phyloP scores from a whole-genome alignment of 53 echinoderm and acorn worm species.

The Patiria pectinifera region DNA sequence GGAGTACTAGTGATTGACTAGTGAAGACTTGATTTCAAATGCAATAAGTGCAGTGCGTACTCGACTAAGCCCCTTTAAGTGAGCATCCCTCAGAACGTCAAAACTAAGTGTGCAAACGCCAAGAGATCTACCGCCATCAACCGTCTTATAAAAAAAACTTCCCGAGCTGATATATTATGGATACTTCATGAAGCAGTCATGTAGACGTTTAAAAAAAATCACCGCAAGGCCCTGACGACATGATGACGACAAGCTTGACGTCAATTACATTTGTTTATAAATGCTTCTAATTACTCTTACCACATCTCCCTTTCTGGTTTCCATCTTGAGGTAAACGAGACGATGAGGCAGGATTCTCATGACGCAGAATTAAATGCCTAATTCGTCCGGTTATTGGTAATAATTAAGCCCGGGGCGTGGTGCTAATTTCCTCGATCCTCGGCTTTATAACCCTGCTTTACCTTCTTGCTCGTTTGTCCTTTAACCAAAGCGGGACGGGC shows the following conservation, averaged over 20 bases:
- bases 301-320: background rate
- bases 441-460: too few species aligned
- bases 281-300: background rate
- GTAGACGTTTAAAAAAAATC: background rate
- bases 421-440: background rate
- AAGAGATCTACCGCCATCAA: too few species aligned
- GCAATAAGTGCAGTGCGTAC: too few species aligned
- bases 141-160: too few species aligned
- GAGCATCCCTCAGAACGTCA: too few species aligned
- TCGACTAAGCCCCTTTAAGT: too few species aligned
- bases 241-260: too few species aligned
- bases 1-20: too few species aligned
- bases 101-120: too few species aligned
- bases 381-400: slow-evolving; percentile 26
- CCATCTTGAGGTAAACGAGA: background rate
- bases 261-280: too few species aligned
- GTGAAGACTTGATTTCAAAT: too few species aligned
- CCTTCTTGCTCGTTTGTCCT: background rate
- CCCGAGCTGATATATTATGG: too few species aligned
- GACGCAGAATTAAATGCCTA: slow-evolving; percentile 7
- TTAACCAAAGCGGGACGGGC: background rate
- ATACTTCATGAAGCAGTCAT: background rate
- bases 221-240: background rate
- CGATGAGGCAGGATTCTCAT: background rate
- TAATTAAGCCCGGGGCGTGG: slow-evolving; percentile 25